These are phyloP conservation scores for Empidonax traillii DNA, from an alignment of 2,113 vertebrate genomes.

Conservation along the genomic window DNA sequence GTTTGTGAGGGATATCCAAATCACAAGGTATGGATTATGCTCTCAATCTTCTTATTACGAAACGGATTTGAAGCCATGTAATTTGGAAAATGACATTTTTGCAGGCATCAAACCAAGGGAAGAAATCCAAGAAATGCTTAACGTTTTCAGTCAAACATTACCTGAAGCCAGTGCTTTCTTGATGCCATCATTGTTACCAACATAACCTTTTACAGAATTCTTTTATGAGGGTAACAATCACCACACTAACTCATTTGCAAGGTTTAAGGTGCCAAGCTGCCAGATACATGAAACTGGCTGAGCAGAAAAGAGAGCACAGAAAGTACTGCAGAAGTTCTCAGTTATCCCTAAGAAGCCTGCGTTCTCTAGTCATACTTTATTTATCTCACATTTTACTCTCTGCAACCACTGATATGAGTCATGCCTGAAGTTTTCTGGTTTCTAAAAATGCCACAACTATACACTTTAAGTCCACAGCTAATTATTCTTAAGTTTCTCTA, in stretches of 20 bases:
- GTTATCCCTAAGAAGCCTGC: background rate
- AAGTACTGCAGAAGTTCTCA: background rate
- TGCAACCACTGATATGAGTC: conserved; percentile 15
- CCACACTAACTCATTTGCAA: background rate
- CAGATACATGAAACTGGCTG: background rate
- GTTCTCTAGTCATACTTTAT: conserved; percentile 13
- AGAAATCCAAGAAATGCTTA: conserved; percentile 11
- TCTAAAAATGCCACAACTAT: conserved; percentile 41
- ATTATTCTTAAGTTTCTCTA: conserved; percentile 43
- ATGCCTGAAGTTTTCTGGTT: conserved; percentile 3
- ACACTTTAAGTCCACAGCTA: conserved; percentile 5
- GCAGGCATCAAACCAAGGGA: background rate
- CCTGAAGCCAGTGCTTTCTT: background rate
- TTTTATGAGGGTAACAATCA: background rate
- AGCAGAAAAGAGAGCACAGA: background rate
- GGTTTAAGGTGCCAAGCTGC: background rate
- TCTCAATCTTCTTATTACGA: conserved; percentile 39
- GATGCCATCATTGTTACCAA: background rate
- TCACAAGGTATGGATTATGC: conserved; percentile 47
- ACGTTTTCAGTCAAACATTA: background rate
- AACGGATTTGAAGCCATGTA: background rate
- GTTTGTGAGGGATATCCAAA: conserved; percentile 13
- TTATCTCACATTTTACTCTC: conserved; percentile 21
- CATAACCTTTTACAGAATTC: background rate
- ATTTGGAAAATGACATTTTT: conserved; percentile 21